Base-by-base conservation (phyloP, 1,140 invertebrate species). In the Pemphigus obesinymphae region DNA sequence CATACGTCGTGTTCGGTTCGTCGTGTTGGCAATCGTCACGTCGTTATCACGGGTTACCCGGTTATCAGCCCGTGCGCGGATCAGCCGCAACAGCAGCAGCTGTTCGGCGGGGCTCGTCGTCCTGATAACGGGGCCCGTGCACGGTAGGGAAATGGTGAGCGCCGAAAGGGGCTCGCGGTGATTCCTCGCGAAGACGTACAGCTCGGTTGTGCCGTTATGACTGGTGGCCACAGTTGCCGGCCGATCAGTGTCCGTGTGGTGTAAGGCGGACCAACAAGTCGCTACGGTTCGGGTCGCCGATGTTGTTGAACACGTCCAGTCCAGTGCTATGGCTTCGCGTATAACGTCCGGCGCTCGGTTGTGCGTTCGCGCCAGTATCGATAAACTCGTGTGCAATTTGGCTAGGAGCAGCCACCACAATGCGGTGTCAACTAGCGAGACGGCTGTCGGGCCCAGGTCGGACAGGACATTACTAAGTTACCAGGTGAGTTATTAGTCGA, bases 321-420 rank as follows among this genome's bases (percentile, higher is more conserved):
- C 11, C 73, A 80, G 55, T 63, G 76, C 50, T 43, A 80, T 80
- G 76, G 76, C 76, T 80, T 80, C 76, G 76, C 76, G 76, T 61
- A 61, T 80, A 80, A 80, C 76, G 76, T 80, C 76, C 76, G 76
- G 76, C 63, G 76, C 76, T n/a, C 76, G 76, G 76, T 80, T 80
- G 76, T 80, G 76, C 76, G 55, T 80, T 63, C 76, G 76, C 76
- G 55, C 76, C 76, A 45, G 76, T 63, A 63, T 80, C 55, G 76
- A 80, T 20, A 80, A 6, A 29, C 76, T 80, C 55, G 76, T 80
- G 55, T 61, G 76, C 76, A 80, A 80, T 37, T 45, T 80, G 70
- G 20, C 76, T 37, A 63, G 76, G 15, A 80, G 37, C 15, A 31
- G 37, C 43, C 76, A 63, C 20, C 37, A 80, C 40, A 40, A 63